Conservation (phyloP, 2,797 vertebrate genomes). For the Malurus leucopterus region DNA sequence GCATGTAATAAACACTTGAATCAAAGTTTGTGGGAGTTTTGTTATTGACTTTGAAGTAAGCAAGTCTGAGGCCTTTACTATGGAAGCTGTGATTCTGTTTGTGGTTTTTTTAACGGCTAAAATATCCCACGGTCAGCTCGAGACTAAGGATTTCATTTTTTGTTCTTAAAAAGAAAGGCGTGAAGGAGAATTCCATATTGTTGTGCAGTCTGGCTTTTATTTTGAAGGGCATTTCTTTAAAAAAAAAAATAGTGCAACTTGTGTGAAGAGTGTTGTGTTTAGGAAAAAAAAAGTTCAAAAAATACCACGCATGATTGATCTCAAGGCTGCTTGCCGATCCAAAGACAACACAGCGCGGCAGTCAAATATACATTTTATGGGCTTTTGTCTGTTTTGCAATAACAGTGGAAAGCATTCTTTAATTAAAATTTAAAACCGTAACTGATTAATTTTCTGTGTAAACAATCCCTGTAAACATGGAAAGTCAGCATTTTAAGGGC, state of each 20-base stretch:
- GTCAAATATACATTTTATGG: constrained; percentile 79
- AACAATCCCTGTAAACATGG: constrained; percentile 75
- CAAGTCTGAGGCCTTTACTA: constrained; percentile 38
- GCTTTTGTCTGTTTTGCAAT: constrained; percentile 78
- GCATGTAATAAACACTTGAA: constrained; percentile 51
- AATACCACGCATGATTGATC: constrained; percentile 73
- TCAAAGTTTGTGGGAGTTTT: constrained; percentile 60
- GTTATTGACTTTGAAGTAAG: constrained; percentile 49
- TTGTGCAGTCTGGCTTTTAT: constrained; percentile 68
- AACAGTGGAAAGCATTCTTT: constrained; percentile 79
- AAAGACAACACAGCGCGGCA: constrained; percentile 73
- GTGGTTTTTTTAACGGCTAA: constrained; percentile 49
- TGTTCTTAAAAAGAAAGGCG: constrained; percentile 51
- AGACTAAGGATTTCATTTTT: constrained; percentile 47
- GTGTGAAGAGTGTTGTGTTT: constrained; percentile 68
- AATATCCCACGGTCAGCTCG: constrained; percentile 49
- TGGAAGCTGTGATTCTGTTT: constrained; percentile 51
- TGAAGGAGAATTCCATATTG: constrained; percentile 61
- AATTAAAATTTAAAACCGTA: constrained; percentile 84
- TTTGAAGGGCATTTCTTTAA: constrained; percentile 58
- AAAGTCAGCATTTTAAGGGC: constrained; percentile 75
- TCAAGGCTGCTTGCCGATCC: constrained; percentile 63
- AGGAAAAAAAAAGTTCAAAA: constrained; percentile 68
- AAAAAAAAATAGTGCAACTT: constrained; percentile 69
- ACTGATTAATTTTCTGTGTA: constrained; percentile 82